Evolutionary conservation across 2,797 vertebrate species (phyloP).

Genomic region (Craterocephalus amniculus): DNA sequence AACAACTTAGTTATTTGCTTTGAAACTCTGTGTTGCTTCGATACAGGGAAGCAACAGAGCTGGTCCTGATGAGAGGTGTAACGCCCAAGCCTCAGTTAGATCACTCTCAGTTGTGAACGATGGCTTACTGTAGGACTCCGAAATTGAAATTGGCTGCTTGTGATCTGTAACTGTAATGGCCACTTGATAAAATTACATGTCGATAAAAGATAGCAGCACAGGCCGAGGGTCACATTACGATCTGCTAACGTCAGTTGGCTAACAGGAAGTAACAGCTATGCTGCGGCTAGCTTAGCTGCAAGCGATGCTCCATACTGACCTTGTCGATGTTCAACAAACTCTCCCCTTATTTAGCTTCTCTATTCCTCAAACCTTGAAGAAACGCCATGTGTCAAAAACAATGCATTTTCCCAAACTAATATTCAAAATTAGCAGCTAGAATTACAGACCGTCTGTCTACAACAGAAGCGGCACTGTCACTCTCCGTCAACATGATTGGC

Average conservation of each 20-base stretch:
- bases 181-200: neutral
- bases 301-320: constrained; percentile 12
- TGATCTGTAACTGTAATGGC: neutral
- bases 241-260: constrained; percentile 32
- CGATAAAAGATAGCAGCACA: neutral
- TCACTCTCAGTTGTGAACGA: neutral
- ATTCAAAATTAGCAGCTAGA: constrained; percentile 17
- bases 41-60: neutral
- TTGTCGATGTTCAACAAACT: constrained; percentile 31
- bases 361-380: constrained; percentile 35
- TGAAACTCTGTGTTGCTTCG: neutral
- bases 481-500: constrained; percentile 47
- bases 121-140: neutral
- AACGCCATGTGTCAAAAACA: neutral
- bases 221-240: neutral
- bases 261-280: constrained; percentile 54
- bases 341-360: constrained; percentile 17
- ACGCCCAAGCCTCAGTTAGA: constrained; percentile 25
- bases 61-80: constrained; percentile 73
- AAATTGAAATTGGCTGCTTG: neutral
- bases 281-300: constrained; percentile 38
- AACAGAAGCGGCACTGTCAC: neutral
- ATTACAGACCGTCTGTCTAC: constrained; percentile 7
- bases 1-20: neutral
- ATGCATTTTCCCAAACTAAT: constrained; percentile 11